Evolutionary conservation across 2,113 vertebrate species (phyloP), one percentile per base, ranked within the genome.

Genomic region (Monopterus albus): DNA sequence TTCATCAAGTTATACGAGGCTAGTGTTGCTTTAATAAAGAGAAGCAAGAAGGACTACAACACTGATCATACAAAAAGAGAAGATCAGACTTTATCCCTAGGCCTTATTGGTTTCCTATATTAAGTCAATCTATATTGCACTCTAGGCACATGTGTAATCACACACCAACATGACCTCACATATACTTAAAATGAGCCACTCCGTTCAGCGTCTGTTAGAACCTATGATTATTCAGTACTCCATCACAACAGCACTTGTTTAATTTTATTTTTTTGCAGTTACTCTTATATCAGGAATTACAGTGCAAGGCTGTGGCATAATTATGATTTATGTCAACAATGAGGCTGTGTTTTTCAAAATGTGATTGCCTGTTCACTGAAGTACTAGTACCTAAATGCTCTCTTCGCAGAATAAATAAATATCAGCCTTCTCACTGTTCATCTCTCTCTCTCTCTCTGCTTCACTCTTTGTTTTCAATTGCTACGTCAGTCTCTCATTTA

Each of bases 271-370:
- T n/a, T 15, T 43, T 78, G 66, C 52, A 11, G 17, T 45, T 60
- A 65, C 72, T 67, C 67, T 85, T 64, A 72, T 62, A 80, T 78
- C 36, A 43, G 43, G 55, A 59, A 65, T 71, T 43, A 65, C 51
- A 59, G 59, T 63, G 47, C 45, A 68, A 50, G 29, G 60, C 72
- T 69, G 63, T 18, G 21, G 49, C 73, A 38, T 83, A 79, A 86
- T 85, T 79, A 79, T 76, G 74, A 79, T 79, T 81, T 74, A 84
- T 86, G 81, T 90, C 78, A 89, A 81, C 89, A 84, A 72, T 63
- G 47, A 62, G 72, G 69, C 47, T 20, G 29, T 76, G 68, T 78
- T 84, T 83, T 85, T 81, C 58, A 81, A 49, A 39, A 28, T 78
- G 62, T 85, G 81, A 91, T 86, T 77, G 82, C 82, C 72, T 78